phyloP scores from a whole-genome alignment of 2,888 invertebrate species.

The Ophion ellenae region DNA sequence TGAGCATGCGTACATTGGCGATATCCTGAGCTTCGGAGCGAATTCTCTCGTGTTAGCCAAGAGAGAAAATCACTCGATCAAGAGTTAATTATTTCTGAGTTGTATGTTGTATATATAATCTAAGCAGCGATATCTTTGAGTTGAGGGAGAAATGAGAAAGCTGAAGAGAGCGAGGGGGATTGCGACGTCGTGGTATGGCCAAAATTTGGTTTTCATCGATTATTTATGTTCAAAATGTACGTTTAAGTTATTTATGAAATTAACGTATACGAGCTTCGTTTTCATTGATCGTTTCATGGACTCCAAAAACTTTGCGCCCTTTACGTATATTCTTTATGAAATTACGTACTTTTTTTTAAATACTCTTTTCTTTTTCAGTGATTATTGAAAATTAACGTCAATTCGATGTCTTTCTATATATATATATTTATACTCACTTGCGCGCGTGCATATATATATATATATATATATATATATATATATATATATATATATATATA shows the following conservation, averaged over 20 bases:
- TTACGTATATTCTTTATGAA: conserved; percentile 24
- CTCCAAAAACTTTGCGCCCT: neutral
- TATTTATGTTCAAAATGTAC: conserved; percentile 61
- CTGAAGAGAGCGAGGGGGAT: conserved; percentile 5
- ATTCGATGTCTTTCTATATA: conserved; percentile 1
- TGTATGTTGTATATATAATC: conserved; percentile 58
- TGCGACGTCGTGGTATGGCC: conserved; percentile 44
- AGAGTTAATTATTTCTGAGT: conserved; percentile 9
- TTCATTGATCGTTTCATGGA: conserved; percentile 23
- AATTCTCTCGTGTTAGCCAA: neutral
- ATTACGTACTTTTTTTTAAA: conserved; percentile 21
- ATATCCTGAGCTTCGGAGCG: conserved; percentile 8
- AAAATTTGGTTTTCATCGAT: conserved; percentile 58
- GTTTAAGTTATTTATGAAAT: conserved; percentile 66
- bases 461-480: neutral
- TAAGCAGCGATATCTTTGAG: conserved; percentile 63
- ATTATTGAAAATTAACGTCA: conserved; percentile 19
- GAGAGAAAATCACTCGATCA: neutral
- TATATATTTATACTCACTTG: neutral
- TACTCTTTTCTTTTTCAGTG: conserved; percentile 50
- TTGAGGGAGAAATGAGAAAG: conserved; percentile 41
- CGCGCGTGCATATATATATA: no score
- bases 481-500: neutral
- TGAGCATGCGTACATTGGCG: neutral
- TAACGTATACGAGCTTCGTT: conserved; percentile 63